Conservation (phyloP, 2,113 vertebrate genomes). For the Phaetusa simplex region DNA sequence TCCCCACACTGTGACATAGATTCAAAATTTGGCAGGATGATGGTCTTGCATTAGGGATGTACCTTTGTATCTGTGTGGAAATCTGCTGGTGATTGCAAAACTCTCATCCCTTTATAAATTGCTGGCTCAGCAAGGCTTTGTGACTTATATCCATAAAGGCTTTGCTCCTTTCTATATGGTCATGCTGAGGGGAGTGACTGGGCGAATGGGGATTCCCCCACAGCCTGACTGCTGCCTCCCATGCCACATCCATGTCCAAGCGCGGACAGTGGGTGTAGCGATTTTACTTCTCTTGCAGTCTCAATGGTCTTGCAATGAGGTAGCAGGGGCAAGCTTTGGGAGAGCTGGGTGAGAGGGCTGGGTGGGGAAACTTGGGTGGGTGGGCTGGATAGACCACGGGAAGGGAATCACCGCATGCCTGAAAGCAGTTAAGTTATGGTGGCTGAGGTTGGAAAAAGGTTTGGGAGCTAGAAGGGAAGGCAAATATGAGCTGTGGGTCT, state of each 20-base stretch:
- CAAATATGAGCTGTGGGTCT: neutral
- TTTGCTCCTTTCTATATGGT: neutral
- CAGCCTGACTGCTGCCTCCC: neutral
- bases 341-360: neutral
- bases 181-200: neutral
- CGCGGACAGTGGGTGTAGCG: fast-evolving
- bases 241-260: neutral
- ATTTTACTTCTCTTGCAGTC: neutral
- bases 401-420: neutral
- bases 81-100: neutral
- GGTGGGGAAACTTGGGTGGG: neutral
- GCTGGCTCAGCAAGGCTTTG: neutral
- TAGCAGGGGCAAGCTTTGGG: neutral
- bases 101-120: neutral
- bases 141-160: neutral
- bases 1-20: neutral
- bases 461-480: neutral
- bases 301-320: neutral
- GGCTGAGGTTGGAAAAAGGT: neutral
- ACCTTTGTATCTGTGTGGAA: neutral
- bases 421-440: neutral
- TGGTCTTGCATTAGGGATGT: neutral
- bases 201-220: neutral
- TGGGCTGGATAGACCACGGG: neutral
- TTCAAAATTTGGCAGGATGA: neutral